Evolutionary conservation across 2,888 invertebrate genomes (phyloP), one percentile per base, ranked within the genome.

Genomic region (Sabatieria punctata): DNA sequence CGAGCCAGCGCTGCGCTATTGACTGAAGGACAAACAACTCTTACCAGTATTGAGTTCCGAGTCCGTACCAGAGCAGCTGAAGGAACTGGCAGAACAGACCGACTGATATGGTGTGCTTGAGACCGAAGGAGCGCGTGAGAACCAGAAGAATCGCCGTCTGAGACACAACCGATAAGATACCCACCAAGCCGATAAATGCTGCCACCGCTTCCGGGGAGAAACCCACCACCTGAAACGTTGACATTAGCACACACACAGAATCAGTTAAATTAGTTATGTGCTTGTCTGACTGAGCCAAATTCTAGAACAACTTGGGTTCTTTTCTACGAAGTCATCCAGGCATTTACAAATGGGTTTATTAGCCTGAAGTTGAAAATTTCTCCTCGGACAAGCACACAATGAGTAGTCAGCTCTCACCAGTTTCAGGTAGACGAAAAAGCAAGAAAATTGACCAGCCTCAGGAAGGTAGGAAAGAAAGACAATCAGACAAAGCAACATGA

Each of bases 401-500:
- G 8, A 15, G 30, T 30, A 30, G 15, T 8, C 30, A 11, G 24
- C 25, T 66, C 72, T 66, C 62, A 79, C 88, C 66, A 95, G 75
- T 73, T 86, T 86, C 56, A 97, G 76, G 72, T 97, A 97, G 61
- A 97, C 95, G 73, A 97, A 97, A 73, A 97, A 93, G 73, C 95
- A 95, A 49, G 95, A 95, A 72, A 97, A 97, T 73, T 97, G 91
- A 56, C 95, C 95, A 36, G 74, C 73, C 72, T 99, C 97, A 2
- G 97, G 95, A 58, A 97, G 74, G 71, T 97, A 97, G 22, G 93
- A 93, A 48, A 97, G 76, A 68, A 97, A 86, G 62, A 97, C 95
- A 42, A 95, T 85, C 56, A 91, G 81, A 70, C 95, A 93, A 61
- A 97, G 77, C 78, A 95, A 82, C 60, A 95, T 74, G 63, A 97